Evolutionary conservation across 2,113 vertebrate genomes (phyloP).

Genomic region (Meleagris gallopavo): DNA sequence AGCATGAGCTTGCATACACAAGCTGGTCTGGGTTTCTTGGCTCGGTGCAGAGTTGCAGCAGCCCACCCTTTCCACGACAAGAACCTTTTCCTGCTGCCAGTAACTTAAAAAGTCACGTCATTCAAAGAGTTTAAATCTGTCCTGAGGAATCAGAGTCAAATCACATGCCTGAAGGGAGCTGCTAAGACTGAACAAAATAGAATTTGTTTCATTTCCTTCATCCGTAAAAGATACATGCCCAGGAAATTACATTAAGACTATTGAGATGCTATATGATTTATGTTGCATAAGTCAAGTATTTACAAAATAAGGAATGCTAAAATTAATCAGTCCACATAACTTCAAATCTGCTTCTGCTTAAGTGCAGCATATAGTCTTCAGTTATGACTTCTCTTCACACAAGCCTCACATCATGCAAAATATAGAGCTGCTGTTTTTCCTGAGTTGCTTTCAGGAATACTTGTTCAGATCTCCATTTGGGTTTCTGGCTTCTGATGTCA

Average conservation of each 20-base stretch:
- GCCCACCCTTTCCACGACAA: constrained; percentile 46
- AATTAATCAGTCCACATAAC: constrained; percentile 29
- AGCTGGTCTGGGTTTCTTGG: constrained; percentile 28
- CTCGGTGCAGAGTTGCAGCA: not conserved
- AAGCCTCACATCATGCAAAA: not conserved
- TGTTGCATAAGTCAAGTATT: constrained; percentile 23
- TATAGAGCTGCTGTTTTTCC: too few species aligned
- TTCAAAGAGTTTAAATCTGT: constrained; percentile 63
- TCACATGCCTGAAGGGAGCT: constrained; percentile 33
- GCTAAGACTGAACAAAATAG: constrained; percentile 26
- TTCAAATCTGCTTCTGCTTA: constrained; percentile 35
- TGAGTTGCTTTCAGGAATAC: not conserved
- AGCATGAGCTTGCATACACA: constrained; percentile 6
- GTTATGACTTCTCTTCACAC: not conserved
- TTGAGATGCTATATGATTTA: constrained; percentile 17
- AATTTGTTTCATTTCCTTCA: constrained; percentile 1
- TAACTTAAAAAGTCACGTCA: constrained; percentile 53
- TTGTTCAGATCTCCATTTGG: not conserved
- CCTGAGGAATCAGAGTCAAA: constrained; percentile 62
- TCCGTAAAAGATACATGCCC: not conserved
- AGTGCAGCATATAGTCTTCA: not conserved
- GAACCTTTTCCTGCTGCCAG: constrained; percentile 61
- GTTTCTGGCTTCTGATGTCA: not conserved
- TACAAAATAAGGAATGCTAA: constrained; percentile 32
- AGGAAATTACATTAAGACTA: not conserved